Conservation (phyloP, 1,140 invertebrate genomes). For the Lepidurus arcticus region DNA sequence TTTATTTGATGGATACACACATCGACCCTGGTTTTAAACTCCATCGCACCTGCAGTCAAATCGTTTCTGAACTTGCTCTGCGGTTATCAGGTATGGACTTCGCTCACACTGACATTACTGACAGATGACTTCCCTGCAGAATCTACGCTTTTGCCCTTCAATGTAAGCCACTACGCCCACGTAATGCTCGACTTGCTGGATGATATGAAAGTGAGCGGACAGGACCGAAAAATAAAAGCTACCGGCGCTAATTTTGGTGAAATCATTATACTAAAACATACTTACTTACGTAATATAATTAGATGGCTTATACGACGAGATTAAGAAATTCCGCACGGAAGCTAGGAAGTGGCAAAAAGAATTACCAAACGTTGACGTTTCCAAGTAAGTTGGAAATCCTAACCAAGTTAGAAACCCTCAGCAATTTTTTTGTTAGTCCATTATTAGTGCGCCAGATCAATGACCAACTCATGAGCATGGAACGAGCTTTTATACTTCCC, state of each 20-base stretch:
- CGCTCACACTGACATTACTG: not conserved
- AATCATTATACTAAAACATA: not conserved
- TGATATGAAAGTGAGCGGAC: not conserved
- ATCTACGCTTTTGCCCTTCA: slow-evolving; percentile 24
- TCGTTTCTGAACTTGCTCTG: slow-evolving; percentile 32
- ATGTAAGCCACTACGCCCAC: slow-evolving; percentile 21
- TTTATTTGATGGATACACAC: slow-evolving; percentile 41
- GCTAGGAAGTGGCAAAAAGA: slow-evolving; percentile 19
- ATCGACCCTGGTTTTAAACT: slow-evolving; percentile 41
- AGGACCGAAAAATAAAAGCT: slow-evolving; percentile 20
- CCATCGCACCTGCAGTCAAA: slow-evolving; percentile 37
- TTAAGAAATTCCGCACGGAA: not conserved
- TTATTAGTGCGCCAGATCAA: slow-evolving; percentile 46
- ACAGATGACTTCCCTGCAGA: not conserved
- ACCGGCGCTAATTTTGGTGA: slow-evolving; percentile 30
- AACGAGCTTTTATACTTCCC: slow-evolving; percentile 48
- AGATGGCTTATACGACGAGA: slow-evolving; percentile 24
- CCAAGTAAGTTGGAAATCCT: slow-evolving; percentile 20
- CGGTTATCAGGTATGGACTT: slow-evolving; percentile 27
- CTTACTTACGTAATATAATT: not conserved
- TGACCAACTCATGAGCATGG: slow-evolving; percentile 49
- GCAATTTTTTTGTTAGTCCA: slow-evolving; percentile 36
- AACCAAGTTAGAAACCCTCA: no score
- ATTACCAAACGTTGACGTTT: slow-evolving; percentile 4
- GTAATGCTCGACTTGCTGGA: slow-evolving; percentile 9